phyloP scores from a whole-genome alignment of 2,888 invertebrate genomes.

The Pseudanteris insignis region DNA sequence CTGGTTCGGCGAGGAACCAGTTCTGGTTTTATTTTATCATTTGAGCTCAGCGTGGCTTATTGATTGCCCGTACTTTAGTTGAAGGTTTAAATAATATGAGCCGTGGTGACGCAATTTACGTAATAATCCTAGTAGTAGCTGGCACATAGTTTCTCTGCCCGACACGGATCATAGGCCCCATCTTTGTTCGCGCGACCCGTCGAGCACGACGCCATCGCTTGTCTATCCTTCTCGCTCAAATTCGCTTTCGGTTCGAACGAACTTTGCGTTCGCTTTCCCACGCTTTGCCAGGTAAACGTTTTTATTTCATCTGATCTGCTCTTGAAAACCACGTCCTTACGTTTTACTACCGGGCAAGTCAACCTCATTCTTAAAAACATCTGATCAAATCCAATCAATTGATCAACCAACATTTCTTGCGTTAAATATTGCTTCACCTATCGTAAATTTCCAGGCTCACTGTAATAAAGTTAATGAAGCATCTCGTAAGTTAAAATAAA shows the following conservation, averaged over 20 bases:
- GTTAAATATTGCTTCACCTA: no score
- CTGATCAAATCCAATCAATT: no score
- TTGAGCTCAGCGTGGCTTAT: constrained; percentile 1
- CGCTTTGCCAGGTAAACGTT: constrained; percentile 56
- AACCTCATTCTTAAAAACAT: no score
- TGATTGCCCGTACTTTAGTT: no score
- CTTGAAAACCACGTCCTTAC: no score
- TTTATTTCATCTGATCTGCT: constrained; percentile 38
- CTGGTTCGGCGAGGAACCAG: neutral
- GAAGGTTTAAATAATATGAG: no score
- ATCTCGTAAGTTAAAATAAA: no score
- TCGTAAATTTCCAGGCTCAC: no score
- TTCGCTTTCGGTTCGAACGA: constrained; percentile 52
- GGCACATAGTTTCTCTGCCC: constrained; percentile 37
- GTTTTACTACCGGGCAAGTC: no score
- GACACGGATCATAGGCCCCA: constrained; percentile 37
- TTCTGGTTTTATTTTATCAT: neutral
- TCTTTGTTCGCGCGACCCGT: constrained; percentile 31
- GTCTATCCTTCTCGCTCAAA: constrained; percentile 51
- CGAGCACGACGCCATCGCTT: constrained; percentile 45
- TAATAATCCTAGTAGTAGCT: constrained; percentile 5
- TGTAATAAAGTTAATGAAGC: no score
- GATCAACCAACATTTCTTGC: no score
- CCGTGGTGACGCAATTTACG: neutral
- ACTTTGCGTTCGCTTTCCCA: constrained; percentile 56